A percentile compares a stretch with the other conserved stretches of the same genome.
phyloP scores from a whole-genome alignment of 2,113 vertebrate species.

The Dicrurus megarhynchus region DNA sequence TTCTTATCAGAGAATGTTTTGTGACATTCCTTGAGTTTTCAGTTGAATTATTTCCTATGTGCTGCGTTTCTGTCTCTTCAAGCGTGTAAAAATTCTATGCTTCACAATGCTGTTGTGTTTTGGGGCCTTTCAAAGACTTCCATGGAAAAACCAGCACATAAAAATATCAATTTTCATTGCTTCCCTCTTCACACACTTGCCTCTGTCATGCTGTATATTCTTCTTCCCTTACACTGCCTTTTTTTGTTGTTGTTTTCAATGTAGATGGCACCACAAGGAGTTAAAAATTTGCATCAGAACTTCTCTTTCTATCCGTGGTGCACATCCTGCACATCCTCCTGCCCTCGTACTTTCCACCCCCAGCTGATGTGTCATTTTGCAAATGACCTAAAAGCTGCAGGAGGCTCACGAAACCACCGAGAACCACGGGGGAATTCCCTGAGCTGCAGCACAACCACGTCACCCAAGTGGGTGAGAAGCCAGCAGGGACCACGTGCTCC shows the following conservation, averaged over 20 bases:
- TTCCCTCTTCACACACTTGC: not conserved
- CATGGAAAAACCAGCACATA: not conserved
- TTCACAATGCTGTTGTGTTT: fast-evolving
- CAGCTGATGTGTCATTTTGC: not conserved
- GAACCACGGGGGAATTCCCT: not conserved
- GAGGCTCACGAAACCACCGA: not conserved
- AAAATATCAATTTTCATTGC: not conserved
- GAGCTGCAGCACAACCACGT: not conserved
- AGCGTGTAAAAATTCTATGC: not conserved
- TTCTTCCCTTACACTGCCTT: not conserved
- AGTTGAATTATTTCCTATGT: not conserved
- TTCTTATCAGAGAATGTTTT: not conserved
- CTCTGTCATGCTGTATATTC: fast-evolving
- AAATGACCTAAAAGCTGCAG: not conserved
- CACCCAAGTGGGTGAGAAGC: not conserved
- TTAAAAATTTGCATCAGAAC: not conserved
- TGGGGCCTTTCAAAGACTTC: not conserved
- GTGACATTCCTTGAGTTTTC: not conserved
- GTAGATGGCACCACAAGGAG: not conserved
- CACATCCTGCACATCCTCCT: not conserved
- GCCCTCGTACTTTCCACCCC: not conserved
- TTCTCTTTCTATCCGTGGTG: not conserved
- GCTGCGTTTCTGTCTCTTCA: not conserved
- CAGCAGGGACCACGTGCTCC: not conserved
- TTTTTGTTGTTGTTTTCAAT: not conserved